A percentile compares a stretch with the other conserved stretches of the same genome.
Evolutionary conservation across 2,797 vertebrate genomes (phyloP).

Genomic region (Tinamus major): DNA sequence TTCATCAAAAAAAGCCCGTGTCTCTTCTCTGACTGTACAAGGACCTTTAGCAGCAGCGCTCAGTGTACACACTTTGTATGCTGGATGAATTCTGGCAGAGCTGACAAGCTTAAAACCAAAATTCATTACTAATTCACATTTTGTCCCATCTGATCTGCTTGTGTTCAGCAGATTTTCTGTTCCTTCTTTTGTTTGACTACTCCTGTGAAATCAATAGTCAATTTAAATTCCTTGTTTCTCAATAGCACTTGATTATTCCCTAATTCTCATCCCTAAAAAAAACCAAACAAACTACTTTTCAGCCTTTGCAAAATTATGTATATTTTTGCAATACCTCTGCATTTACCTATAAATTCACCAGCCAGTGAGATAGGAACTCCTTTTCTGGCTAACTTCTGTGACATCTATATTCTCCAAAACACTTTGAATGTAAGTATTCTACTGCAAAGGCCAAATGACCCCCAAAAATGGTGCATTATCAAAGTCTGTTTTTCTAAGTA

Average conservation of each 20-base stretch:
- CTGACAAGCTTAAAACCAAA: not conserved
- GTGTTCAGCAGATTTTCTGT: not conserved
- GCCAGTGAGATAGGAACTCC: not conserved
- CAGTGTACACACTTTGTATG: not conserved
- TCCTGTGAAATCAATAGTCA: constrained; percentile 13
- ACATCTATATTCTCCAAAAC: not conserved
- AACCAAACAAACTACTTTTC: not conserved
- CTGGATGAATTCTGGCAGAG: not conserved
- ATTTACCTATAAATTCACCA: not conserved
- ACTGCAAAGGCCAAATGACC: not conserved
- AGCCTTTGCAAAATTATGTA: not conserved
- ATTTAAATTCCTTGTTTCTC: constrained; percentile 19
- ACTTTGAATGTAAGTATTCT: not conserved
- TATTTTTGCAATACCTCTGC: constrained; percentile 10
- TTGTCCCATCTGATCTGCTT: not conserved
- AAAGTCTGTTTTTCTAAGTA: not conserved
- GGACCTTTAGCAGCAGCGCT: not conserved
- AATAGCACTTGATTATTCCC: not conserved
- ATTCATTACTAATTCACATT: not conserved
- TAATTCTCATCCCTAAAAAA: not conserved
- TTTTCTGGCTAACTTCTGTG: not conserved
- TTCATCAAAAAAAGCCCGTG: not conserved
- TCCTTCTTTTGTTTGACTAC: not conserved
- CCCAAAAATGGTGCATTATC: rapidly evolving
- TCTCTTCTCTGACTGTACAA: not conserved